Evolutionary conservation across 2,113 vertebrate species (phyloP).

Genomic region (Chrysemys picta): DNA sequence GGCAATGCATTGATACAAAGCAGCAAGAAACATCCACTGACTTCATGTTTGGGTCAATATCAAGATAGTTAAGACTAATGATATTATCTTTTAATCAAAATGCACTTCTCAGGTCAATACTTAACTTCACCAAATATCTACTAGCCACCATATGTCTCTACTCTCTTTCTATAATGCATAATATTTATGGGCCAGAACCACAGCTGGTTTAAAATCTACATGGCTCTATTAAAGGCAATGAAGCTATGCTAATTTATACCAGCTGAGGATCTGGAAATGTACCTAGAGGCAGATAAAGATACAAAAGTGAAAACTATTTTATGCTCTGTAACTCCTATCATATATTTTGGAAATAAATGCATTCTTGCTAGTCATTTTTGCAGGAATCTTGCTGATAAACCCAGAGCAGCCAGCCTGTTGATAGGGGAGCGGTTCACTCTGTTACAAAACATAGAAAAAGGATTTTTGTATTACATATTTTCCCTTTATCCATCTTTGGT

Average conservation of each 20-base stretch:
- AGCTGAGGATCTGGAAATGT: neutral
- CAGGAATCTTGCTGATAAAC: neutral
- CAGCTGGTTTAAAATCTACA: neutral
- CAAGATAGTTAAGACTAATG: neutral
- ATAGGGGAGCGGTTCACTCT: neutral
- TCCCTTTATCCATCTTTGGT: neutral
- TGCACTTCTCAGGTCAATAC: neutral
- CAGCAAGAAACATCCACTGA: neutral
- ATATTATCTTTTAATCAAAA: neutral
- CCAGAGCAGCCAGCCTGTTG: neutral
- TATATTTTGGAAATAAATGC: neutral
- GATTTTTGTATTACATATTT: neutral
- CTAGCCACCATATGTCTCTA: neutral
- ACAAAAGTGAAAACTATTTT: neutral
- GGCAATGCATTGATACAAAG: neutral
- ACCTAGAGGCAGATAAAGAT: neutral
- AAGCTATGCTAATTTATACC: neutral
- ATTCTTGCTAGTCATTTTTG: neutral
- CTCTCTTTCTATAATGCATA: accelerated
- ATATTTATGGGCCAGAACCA: neutral
- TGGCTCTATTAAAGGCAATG: neutral
- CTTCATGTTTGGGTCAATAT: neutral
- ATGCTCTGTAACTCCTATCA: neutral
- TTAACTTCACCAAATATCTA: neutral
- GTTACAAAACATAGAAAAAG: neutral